Percentiles rank a stretch among this genome's conserved stretches.
Evolutionary conservation across 1,140 invertebrate species (phyloP).

Genomic region (Proales similis): DNA sequence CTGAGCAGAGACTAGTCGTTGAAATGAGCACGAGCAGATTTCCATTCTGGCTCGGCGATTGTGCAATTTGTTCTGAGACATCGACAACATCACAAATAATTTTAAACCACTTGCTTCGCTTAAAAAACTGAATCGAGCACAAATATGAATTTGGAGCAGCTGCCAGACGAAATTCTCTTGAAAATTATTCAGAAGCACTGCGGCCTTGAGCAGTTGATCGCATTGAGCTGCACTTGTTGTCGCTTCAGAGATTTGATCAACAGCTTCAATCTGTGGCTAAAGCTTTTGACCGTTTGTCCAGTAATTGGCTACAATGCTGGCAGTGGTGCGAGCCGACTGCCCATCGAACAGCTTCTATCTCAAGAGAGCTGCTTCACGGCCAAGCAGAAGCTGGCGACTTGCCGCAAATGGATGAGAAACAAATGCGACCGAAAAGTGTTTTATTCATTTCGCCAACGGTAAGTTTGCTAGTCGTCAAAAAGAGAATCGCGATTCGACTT

Average conservation of each 20-base stretch:
- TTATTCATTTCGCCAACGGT: slow-evolving; percentile 16
- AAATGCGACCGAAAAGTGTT: neutral
- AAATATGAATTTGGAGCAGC: neutral
- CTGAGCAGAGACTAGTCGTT: too few species aligned
- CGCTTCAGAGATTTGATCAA: neutral
- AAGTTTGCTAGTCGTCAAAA: too few species aligned
- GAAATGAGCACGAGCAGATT: too few species aligned
- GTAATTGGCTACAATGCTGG: neutral
- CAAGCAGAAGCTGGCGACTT: neutral
- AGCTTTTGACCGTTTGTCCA: neutral
- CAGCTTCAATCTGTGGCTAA: neutral
- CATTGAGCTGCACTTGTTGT: neutral
- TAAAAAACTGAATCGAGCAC: neutral
- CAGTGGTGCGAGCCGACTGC: too few species aligned
- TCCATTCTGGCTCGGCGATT: too few species aligned
- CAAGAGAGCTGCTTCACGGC: too few species aligned
- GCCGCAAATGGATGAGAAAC: neutral
- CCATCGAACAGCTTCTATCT: too few species aligned
- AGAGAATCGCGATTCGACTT: too few species aligned
- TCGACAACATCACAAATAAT: too few species aligned
- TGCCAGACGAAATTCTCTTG: slow-evolving; percentile 3
- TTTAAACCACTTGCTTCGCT: neutral
- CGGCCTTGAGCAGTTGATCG: neutral
- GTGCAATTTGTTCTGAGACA: too few species aligned
- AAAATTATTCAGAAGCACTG: neutral